A percentile compares a stretch with the other conserved stretches of the same genome.
phyloP scores from a whole-genome alignment of 2,113 vertebrate species.

The Melanerpes aurifrons region DNA sequence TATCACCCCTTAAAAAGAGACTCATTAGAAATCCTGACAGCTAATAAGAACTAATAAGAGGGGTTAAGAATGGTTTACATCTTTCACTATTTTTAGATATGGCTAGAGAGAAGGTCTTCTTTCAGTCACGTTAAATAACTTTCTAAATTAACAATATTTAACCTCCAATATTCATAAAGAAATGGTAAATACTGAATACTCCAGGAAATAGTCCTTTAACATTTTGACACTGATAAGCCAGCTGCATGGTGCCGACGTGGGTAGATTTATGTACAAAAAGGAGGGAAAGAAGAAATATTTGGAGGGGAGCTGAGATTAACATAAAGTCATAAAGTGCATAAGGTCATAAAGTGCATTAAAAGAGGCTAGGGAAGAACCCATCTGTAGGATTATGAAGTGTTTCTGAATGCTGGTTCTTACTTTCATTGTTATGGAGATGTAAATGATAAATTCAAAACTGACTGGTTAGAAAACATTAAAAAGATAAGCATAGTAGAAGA shows the following conservation, averaged over 20 bases:
- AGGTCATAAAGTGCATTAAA: not conserved
- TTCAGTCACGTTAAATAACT: not conserved
- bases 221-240: not conserved
- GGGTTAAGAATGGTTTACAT: not conserved
- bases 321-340: not conserved
- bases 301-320: not conserved
- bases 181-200: not conserved
- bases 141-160: not conserved
- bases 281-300: not conserved
- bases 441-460: not conserved
- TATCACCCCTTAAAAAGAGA: not conserved
- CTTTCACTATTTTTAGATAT: not conserved
- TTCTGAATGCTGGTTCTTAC: not conserved
- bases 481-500: not conserved
- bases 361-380: not conserved
- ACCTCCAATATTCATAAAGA: not conserved
- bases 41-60: not conserved
- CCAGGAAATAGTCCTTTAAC: not conserved
- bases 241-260: not conserved
- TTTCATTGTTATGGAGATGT: not conserved
- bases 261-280: not conserved
- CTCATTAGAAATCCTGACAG: not conserved
- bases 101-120: not conserved
- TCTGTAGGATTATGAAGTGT: not conserved
- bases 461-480: not conserved